These are phyloP conservation scores for Erpetoichthys calabaricus DNA, from an alignment of 2,797 vertebrate species.

Conservation along the genomic window DNA sequence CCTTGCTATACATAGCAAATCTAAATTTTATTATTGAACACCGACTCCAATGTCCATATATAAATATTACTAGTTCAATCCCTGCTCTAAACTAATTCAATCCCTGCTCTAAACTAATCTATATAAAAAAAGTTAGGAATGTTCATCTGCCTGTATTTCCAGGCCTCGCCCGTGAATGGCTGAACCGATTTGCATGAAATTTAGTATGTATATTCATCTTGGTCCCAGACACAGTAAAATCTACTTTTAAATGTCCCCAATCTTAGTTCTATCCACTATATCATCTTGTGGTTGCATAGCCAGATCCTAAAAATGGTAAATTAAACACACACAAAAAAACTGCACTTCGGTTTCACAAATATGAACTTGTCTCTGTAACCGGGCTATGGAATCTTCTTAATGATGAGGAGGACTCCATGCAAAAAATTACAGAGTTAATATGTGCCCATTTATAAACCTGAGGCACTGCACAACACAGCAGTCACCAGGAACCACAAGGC, in stretches of 20 bases:
- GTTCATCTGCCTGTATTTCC: too few species aligned
- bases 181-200: too few species aligned
- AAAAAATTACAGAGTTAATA: conserved; percentile 41
- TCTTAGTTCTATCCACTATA: conserved; percentile 81
- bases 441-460: conserved; percentile 40
- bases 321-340: neutral
- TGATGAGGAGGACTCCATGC: conserved; percentile 34
- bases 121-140: too few species aligned
- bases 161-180: too few species aligned
- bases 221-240: conserved; percentile 90
- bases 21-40: too few species aligned
- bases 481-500: too few species aligned
- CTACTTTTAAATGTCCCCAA: conserved; percentile 97
- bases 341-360: neutral
- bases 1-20: too few species aligned
- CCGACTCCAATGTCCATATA: too few species aligned
- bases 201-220: too few species aligned
- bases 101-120: too few species aligned
- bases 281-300: conserved; percentile 91
- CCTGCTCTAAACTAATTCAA: too few species aligned
- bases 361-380: conserved; percentile 40
- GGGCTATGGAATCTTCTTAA: conserved; percentile 44
- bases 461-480: conserved; percentile 29
- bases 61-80: too few species aligned
- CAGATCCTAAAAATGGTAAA: conserved; percentile 59